These are phyloP conservation scores for Taenioides sp. DNA, from an alignment of 2,797 vertebrate species.

Conservation along the genomic window DNA sequence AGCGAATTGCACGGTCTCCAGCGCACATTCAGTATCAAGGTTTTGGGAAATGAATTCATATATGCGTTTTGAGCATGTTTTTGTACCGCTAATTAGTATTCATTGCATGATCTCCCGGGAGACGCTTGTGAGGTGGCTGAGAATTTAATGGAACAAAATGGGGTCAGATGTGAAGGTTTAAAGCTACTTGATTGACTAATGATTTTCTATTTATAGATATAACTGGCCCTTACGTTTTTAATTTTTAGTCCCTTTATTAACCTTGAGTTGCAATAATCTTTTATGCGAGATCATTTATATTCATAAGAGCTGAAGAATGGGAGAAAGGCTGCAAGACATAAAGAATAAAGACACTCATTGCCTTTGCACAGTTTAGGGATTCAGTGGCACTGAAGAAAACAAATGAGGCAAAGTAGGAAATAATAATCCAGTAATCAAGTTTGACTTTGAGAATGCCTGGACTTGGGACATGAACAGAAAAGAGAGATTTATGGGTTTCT, in stretches of 20 bases:
- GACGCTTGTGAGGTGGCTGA: conserved; percentile 25
- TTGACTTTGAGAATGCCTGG: neutral
- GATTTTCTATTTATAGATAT: conserved; percentile 7
- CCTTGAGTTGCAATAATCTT: neutral
- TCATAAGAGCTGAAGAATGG: neutral
- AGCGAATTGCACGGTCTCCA: conserved; percentile 77
- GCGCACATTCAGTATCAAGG: conserved; percentile 21
- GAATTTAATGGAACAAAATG: conserved; percentile 6
- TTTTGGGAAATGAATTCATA: conserved; percentile 30
- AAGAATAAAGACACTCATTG: neutral
- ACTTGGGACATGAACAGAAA: neutral
- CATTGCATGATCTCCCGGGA: conserved; percentile 45
- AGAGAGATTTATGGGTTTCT: neutral
- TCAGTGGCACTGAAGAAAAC: neutral
- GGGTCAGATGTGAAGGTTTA: neutral
- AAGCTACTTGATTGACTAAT: conserved; percentile 3
- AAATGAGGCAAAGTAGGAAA: neutral
- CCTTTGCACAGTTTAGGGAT: neutral
- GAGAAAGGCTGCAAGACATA: neutral
- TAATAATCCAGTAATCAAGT: neutral
- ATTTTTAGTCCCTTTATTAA: neutral
- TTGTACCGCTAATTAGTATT: conserved; percentile 66
- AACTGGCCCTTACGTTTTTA: neutral
- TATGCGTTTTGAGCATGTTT: conserved; percentile 35
- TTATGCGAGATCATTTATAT: neutral